Percentiles rank a stretch among this genome's conserved stretches.
phyloP scores from a whole-genome alignment of 2,888 invertebrate species.

The Drosophila percnosoma region DNA sequence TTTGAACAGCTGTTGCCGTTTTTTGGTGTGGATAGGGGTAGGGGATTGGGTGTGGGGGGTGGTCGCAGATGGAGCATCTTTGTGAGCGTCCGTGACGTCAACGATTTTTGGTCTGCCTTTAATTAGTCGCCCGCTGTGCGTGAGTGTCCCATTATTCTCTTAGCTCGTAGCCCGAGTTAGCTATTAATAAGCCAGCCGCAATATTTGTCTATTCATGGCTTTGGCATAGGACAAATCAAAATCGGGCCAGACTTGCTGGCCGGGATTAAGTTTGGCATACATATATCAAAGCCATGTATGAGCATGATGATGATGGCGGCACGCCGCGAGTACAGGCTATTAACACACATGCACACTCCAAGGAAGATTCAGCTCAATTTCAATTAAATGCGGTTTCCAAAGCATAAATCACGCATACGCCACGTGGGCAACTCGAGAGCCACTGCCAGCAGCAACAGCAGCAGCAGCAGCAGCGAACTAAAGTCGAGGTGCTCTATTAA shows the following conservation, averaged over 20 bases:
- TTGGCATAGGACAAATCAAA: slow-evolving; percentile 47
- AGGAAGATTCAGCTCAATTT: slow-evolving; percentile 49
- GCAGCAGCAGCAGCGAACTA: slow-evolving; percentile 18
- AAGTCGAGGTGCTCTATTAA: slow-evolving; percentile 70
- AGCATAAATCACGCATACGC: slow-evolving; percentile 73
- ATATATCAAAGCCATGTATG: slow-evolving; percentile 17
- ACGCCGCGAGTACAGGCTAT: slow-evolving; percentile 41
- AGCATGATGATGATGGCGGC: slow-evolving; percentile 35
- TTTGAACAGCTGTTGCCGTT: slow-evolving; percentile 68
- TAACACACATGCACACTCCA: slow-evolving; percentile 8
- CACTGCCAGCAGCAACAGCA: slow-evolving; percentile 5
- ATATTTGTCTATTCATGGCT: slow-evolving; percentile 69
- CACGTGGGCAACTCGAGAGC: slow-evolving; percentile 50
- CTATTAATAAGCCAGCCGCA: slow-evolving; percentile 67
- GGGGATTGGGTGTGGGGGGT: not conserved
- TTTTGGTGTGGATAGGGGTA: not conserved
- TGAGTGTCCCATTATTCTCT: slow-evolving; percentile 41
- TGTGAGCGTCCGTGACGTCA: slow-evolving; percentile 59
- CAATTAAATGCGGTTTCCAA: slow-evolving; percentile 63
- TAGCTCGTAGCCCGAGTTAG: slow-evolving; percentile 46
- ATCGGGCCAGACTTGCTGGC: slow-evolving; percentile 36
- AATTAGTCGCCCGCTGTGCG: slow-evolving; percentile 58
- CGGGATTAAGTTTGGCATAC: slow-evolving; percentile 11
- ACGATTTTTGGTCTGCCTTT: slow-evolving; percentile 42
- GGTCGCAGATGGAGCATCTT: slow-evolving; percentile 1